These are phyloP conservation scores for Cartodere bifasciata DNA, from an alignment of 2,888 invertebrate species.

Conservation along the genomic window DNA sequence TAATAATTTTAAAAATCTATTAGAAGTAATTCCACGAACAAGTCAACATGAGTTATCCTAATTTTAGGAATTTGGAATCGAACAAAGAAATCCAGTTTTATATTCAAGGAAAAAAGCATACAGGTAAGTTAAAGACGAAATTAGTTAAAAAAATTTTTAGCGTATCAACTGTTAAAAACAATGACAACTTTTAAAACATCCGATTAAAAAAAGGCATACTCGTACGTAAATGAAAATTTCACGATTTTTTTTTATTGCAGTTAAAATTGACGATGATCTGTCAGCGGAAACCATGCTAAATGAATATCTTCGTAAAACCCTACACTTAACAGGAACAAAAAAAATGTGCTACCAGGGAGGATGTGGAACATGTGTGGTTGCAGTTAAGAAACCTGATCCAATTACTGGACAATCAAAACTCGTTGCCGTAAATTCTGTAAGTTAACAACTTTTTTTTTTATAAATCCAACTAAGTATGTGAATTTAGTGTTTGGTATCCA, in stretches of 20 bases:
- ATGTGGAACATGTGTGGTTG: slow-evolving; percentile 54
- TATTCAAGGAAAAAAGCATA: slow-evolving; percentile 9
- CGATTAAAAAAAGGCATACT: slow-evolving; percentile 1
- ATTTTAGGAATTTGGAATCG: too few relatives aligned
- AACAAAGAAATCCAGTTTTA: slow-evolving; percentile 5
- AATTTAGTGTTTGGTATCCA: slow-evolving; percentile 38
- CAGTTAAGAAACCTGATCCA: slow-evolving; percentile 24
- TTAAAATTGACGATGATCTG: slow-evolving; percentile 22
- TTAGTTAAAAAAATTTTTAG: not conserved
- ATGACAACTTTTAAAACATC: not conserved
- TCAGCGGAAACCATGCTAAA: slow-evolving; percentile 47
- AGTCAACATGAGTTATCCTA: too few relatives aligned
- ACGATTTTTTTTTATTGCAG: too few relatives aligned
- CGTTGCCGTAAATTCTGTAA: slow-evolving; percentile 11
- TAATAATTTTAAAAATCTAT: too few relatives aligned
- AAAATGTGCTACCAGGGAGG: slow-evolving; percentile 63
- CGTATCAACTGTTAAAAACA: slow-evolving; percentile 1
- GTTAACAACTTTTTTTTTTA: not conserved
- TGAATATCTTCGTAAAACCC: slow-evolving; percentile 47
- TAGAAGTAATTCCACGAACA: too few relatives aligned
- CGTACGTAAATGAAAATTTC: not conserved
- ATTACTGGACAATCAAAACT: not conserved
- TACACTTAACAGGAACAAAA: slow-evolving; percentile 54
- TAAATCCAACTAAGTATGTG: not conserved
- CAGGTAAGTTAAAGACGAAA: slow-evolving; percentile 5